Evolutionary conservation across 2,888 invertebrate species (phyloP).

Genomic region (Epirrhoe tristata): DNA sequence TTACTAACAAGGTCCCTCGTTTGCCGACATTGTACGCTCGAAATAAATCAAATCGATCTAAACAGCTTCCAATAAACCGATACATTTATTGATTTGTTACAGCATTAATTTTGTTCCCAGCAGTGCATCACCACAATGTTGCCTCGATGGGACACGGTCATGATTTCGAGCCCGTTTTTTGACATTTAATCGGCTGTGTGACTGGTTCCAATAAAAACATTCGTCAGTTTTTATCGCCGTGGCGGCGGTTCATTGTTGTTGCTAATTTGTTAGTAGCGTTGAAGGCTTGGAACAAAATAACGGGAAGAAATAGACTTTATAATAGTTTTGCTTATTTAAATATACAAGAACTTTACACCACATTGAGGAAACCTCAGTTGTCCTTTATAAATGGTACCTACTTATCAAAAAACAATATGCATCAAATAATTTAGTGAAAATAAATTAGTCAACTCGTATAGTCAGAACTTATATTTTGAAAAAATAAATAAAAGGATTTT

Average conservation of each 20-base stretch:
- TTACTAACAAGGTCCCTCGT: conserved; percentile 82
- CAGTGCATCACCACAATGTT: conserved; percentile 71
- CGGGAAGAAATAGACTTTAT: not conserved
- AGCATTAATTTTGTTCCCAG: conserved; percentile 84
- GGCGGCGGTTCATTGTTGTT: conserved; percentile 57
- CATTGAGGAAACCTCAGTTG: not conserved
- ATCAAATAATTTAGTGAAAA: not conserved
- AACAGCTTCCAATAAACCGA: conserved; percentile 84
- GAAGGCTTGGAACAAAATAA: not conserved
- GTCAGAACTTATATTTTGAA: too few species aligned
- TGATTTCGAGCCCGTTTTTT: conserved; percentile 59
- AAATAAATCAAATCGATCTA: conserved; percentile 83
- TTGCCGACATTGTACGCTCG: conserved; percentile 71
- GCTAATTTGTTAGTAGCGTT: conserved; percentile 47
- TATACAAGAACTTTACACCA: not conserved
- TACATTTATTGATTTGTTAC: conserved; percentile 86
- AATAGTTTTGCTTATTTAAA: not conserved
- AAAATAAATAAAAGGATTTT: too few species aligned
- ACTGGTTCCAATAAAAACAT: conserved; percentile 53
- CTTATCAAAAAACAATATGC: not conserved
- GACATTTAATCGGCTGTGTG: conserved; percentile 52
- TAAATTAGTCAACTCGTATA: not conserved
- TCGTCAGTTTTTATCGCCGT: conserved; percentile 52
- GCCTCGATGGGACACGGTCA: conserved; percentile 64
- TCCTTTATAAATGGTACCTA: not conserved